These are phyloP conservation scores for Argyresthia goedartella DNA, from an alignment of 2,888 invertebrate genomes.

Conservation along the genomic window DNA sequence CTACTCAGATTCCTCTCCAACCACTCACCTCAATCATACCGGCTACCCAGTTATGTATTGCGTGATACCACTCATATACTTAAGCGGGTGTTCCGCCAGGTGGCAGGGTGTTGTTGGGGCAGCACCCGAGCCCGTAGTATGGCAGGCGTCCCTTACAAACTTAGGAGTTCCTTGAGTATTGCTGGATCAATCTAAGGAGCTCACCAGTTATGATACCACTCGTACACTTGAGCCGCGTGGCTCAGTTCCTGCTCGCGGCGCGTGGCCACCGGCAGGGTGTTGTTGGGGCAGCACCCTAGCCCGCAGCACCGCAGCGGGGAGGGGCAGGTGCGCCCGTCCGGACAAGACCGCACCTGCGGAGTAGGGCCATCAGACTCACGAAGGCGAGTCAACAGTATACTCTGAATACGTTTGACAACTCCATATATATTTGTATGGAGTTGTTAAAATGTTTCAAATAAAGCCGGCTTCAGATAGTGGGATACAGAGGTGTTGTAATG, in stretches of 20 bases:
- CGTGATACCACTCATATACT: slow-evolving; percentile 77
- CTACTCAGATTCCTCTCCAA: no score
- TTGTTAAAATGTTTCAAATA: no score
- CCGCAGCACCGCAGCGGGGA: slow-evolving; percentile 84
- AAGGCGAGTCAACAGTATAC: neutral
- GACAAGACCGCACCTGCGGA: slow-evolving; percentile 49
- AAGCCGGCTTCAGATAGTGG: no score
- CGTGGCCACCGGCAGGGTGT: slow-evolving; percentile 43
- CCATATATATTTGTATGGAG: no score
- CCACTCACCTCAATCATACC: no score
- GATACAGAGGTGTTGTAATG: no score
- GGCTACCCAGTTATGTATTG: slow-evolving; percentile 20
- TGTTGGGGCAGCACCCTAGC: slow-evolving; percentile 72
- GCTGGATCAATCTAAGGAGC: no score
- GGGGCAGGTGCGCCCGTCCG: slow-evolving; percentile 77
- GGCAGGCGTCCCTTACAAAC: no score
- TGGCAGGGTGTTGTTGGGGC: slow-evolving; percentile 61
- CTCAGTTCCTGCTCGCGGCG: slow-evolving; percentile 30
- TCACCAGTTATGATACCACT: slow-evolving; percentile 54
- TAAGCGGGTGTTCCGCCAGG: slow-evolving; percentile 21
- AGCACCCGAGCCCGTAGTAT: slow-evolving; percentile 81
- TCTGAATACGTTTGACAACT: no score
- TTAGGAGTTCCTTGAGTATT: no score
- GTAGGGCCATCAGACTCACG: neutral
- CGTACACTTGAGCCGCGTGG: slow-evolving; percentile 60